Base-by-base conservation (phyloP, 1,140 invertebrate species). In the Calosoma granatense region DNA sequence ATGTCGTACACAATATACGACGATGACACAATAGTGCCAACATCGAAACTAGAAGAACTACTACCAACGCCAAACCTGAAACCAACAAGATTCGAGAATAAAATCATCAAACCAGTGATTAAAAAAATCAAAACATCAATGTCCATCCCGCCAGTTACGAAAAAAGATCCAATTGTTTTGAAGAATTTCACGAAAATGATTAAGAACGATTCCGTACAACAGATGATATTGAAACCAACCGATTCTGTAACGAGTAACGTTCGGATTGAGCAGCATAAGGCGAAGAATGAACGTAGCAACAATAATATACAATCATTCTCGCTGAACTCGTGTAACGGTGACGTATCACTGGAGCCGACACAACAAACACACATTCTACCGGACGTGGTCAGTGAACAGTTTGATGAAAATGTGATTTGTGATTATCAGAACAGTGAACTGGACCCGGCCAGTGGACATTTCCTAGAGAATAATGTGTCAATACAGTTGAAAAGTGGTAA, bases 21-120 rank as follows among this genome's bases (percentile, higher is more conserved):
- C 59, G 65, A 67, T 56, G 65, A 63, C 39, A 43, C 60, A 15
- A 51, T 68, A 14, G 58, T 65, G 21, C 64, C 41, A 17, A 47
- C 64, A 22, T 56, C 63, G 20, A 60, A 59, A 43, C 53, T 59
- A 56, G 52, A 15, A 53, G 56, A 21, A 51, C 52, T 20, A 47
- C 20, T 19, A 56, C 51, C n/a, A 23, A 43, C 2, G 19, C 56
- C 22, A 30, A n/a, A n/a, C n/a, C n/a, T n/a, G 43, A 22, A 23
- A 47, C 14, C 55, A 36, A 59, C 57, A 54, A 12, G 36, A 36
- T 3, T 23, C 58, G 22, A 57, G 54, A 47, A 41, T 55, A 55
- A 57, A 43, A 17, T 39, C 51, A 9, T 20, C 1, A 47, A 30
- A 53, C 14, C 11, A 23, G 15, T 43, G 4, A 11, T 53, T 17